Conservation (phyloP, 2,797 vertebrate species). For the Megalops cyprinoides region DNA sequence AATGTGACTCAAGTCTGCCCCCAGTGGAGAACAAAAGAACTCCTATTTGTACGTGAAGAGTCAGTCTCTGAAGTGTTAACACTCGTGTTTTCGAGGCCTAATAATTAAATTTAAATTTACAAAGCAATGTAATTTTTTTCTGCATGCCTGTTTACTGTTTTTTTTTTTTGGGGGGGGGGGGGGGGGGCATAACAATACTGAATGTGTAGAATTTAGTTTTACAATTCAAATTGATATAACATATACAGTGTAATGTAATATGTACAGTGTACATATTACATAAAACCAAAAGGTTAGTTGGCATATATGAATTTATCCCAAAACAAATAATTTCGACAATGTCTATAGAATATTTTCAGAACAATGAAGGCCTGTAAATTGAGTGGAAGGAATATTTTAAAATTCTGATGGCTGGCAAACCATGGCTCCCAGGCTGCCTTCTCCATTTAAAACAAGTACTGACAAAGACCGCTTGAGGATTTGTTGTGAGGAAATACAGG, state of each 20-base stretch:
- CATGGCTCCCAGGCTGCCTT: neutral
- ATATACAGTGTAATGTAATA: too few relatives aligned
- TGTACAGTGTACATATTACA: too few relatives aligned
- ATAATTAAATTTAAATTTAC: neutral
- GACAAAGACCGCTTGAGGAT: neutral
- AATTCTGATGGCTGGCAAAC: neutral
- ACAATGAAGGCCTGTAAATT: neutral
- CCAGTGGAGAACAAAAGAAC: constrained; percentile 10
- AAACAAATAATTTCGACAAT: neutral
- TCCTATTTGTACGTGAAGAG: neutral
- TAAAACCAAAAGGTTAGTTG: constrained; percentile 4
- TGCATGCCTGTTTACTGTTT: too few relatives aligned
- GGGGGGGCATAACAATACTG: too few relatives aligned
- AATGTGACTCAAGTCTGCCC: neutral
- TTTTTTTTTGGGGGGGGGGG: too few relatives aligned
- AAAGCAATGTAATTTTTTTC: neutral
- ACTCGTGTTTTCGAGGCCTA: neutral
- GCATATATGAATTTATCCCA: neutral
- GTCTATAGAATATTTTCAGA: neutral
- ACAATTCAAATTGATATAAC: neutral
- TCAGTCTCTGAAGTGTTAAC: neutral
- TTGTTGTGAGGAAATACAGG: neutral
- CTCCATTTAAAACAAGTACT: too few relatives aligned
- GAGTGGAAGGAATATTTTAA: neutral
- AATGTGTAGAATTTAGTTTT: neutral